Evolutionary conservation across 1,140 invertebrate genomes (phyloP).

Genomic region (Diabrotica undecimpunctata): DNA sequence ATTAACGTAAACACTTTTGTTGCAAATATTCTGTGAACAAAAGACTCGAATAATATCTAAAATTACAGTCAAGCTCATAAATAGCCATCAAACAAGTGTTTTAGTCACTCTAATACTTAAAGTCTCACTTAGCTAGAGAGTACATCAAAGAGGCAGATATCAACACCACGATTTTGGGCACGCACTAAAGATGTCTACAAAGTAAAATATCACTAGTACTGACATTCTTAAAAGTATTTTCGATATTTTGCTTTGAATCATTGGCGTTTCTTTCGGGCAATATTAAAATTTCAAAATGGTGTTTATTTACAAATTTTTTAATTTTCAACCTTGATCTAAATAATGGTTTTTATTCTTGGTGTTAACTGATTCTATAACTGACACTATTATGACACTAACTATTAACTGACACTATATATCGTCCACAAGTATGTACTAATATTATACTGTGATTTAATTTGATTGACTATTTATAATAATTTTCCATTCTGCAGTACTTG

Average conservation of each 20-base stretch:
- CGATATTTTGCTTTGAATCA: neutral
- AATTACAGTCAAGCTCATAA: neutral
- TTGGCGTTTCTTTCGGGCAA: neutral
- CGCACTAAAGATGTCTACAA: neutral
- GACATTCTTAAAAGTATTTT: neutral
- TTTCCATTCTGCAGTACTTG: too few species aligned
- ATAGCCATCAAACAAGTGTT: neutral
- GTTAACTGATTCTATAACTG: too few species aligned
- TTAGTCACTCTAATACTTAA: neutral
- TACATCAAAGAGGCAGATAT: neutral
- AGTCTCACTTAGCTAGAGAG: neutral
- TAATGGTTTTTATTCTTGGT: too few species aligned
- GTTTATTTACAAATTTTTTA: too few species aligned
- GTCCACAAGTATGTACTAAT: too few species aligned
- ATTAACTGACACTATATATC: too few species aligned
- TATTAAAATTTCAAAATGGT: too few species aligned
- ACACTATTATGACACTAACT: too few species aligned
- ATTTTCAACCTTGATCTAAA: too few species aligned
- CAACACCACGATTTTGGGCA: neutral
- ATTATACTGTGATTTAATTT: too few species aligned
- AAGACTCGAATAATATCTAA: neutral
- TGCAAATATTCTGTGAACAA: neutral
- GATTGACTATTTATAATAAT: too few species aligned
- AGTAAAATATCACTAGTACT: neutral
- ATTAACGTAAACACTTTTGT: too few species aligned